phyloP scores from a whole-genome alignment of 2,888 invertebrate species.

The Cataglyphis cursor region DNA sequence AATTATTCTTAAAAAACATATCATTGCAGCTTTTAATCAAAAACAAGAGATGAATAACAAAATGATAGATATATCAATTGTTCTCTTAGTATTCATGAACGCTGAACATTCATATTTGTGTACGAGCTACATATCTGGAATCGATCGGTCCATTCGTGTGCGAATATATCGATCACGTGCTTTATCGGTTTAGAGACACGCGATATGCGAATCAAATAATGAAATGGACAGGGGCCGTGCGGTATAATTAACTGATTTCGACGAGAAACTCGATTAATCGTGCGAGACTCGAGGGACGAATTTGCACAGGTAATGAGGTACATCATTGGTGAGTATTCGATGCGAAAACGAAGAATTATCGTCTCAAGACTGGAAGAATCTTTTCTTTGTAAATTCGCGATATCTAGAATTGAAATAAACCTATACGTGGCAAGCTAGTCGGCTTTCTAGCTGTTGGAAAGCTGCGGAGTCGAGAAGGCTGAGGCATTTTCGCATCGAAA shows the following conservation, averaged over 20 bases:
- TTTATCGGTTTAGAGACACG: slow-evolving; percentile 33
- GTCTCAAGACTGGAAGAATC: not conserved
- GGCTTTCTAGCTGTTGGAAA: slow-evolving; percentile 13
- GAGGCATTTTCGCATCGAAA: slow-evolving; percentile 24
- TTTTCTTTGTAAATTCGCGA: not conserved
- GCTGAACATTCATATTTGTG: not conserved
- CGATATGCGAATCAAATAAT: slow-evolving; percentile 49
- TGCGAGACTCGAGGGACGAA: slow-evolving; percentile 18
- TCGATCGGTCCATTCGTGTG: slow-evolving; percentile 25
- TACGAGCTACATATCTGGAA: not conserved
- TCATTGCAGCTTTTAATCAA: not conserved
- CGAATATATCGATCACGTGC: slow-evolving; percentile 44
- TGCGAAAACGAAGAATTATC: slow-evolving; percentile 39
- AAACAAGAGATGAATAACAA: not conserved
- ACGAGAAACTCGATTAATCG: slow-evolving; percentile 25
- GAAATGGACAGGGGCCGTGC: slow-evolving; percentile 21
- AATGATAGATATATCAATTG: slow-evolving; percentile 28
- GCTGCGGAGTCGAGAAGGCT: not conserved
- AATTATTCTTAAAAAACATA: not conserved
- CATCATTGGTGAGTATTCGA: not conserved
- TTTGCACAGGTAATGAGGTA: slow-evolving; percentile 38
- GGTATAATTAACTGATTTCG: slow-evolving; percentile 48
- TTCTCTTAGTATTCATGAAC: slow-evolving; percentile 1
- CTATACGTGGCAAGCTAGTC: not conserved
- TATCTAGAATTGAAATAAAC: slow-evolving; percentile 21